A percentile compares a stretch with the other conserved stretches of the same genome.
Conservation (phyloP, 35 echinoderm and acorn worm species). For the Diadema setosum region DNA sequence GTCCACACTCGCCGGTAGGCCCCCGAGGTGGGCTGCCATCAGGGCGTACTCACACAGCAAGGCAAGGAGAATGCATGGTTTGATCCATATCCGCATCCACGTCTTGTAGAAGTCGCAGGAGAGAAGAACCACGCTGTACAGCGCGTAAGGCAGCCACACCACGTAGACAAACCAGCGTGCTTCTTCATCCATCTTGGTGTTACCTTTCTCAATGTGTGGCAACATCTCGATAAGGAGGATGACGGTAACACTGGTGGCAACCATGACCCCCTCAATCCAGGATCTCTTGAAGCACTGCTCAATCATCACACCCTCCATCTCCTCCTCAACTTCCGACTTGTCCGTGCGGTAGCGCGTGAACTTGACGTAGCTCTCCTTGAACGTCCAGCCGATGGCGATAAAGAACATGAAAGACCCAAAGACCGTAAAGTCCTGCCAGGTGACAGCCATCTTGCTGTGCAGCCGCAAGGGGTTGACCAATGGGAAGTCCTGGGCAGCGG, state of each 20-base stretch:
- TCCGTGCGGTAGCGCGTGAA: slow-evolving; percentile 26
- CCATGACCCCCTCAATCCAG: slow-evolving; percentile 42
- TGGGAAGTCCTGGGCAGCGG: too few species aligned
- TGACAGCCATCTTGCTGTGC: slow-evolving; percentile 26
- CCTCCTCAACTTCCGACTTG: background rate
- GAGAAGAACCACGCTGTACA: slow-evolving; percentile 53
- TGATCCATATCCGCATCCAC: slow-evolving; percentile 29
- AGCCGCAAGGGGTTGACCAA: too few species aligned
- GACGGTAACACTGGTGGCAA: slow-evolving; percentile 16
- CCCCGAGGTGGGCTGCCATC: slow-evolving; percentile 41
- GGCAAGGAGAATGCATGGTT: slow-evolving; percentile 57
- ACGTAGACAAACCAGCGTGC: slow-evolving; percentile 46
- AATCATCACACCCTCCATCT: slow-evolving; percentile 21
- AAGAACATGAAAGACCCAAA: slow-evolving; percentile 74
- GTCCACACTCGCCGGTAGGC: slow-evolving; percentile 49
- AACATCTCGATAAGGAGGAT: slow-evolving; percentile 47
- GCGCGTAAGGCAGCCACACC: slow-evolving; percentile 57
- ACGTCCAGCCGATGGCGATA: slow-evolving; percentile 72
- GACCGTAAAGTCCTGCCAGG: slow-evolving; percentile 76
- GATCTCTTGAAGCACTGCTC: slow-evolving; percentile 44
- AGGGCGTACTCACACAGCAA: slow-evolving; percentile 75
- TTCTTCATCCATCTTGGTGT: slow-evolving; percentile 8
- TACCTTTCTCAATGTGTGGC: slow-evolving; percentile 6
- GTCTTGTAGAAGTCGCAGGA: slow-evolving; percentile 22
- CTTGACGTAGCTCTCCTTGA: slow-evolving; percentile 52